Evolutionary conservation across 2,113 vertebrate species (phyloP), one percentile per base, ranked within the genome.

Genomic region (Pleuronectes platessa): DNA sequence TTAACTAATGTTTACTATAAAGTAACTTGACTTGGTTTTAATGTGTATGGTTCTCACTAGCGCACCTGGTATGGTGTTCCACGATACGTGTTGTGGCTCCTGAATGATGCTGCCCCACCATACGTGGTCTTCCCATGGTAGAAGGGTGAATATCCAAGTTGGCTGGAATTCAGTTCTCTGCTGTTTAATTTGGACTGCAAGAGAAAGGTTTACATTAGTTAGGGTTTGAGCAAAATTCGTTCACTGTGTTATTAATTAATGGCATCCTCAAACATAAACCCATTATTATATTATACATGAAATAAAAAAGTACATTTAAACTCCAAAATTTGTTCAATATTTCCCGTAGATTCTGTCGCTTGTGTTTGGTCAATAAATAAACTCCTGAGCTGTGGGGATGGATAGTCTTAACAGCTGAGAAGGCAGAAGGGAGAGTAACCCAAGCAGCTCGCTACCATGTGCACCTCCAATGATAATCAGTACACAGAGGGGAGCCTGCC

Each of bases 41-140:
- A 8, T 12, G 2, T 26, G 21, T 24, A 23, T n/a, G 2, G 2
- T 42, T 61, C 7, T 71, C 35, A 12, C 13, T 37, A 17, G 31
- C 24, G 87, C 60, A 99, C 98, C 95, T 97, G 97, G 71, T 98
- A 98, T 0, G 96, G 95, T 81, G 94, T 95, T 73, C 87, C 92
- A 14, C 91, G 90, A 54, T 93, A 95, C 0, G 65, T 55, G 77
- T 95, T 96, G 27, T 92, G 83, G 47, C 92, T 92, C 79, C 94
- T 95, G 13, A 88, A 86, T 60, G 96, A 96, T 65, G 98, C 94
- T 63, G 97, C 97, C n/a, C 98, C 98, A 54, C 98, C 98, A 0
- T 99, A 99, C 0, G 88, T 96, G 23, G 98, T 99, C 93, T 99
- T 99, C 68, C 98, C 98, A 59, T 96, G 96, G 87, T 99, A 99